These are phyloP conservation scores for Antechinus stuartii DNA, from an alignment of 2,113 vertebrate species.

Conservation along the genomic window DNA sequence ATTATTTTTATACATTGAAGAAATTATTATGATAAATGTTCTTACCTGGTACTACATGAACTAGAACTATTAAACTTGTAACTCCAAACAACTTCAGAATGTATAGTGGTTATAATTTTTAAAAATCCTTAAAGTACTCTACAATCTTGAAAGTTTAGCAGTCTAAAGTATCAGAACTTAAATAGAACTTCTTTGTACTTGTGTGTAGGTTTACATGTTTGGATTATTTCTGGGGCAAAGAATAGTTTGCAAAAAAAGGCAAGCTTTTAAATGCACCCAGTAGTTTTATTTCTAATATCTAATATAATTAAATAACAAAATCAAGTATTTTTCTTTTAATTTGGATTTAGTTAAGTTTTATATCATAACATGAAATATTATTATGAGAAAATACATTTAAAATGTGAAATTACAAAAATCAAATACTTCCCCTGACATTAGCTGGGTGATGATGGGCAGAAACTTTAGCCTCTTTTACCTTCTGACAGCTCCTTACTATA, in stretches of 20 bases:
- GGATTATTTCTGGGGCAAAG: not conserved
- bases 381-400: not conserved
- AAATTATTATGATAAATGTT: conserved; percentile 42
- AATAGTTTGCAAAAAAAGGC: not conserved
- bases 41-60: conserved; percentile 45
- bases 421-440: not conserved
- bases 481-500: not conserved
- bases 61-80: not conserved
- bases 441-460: not conserved
- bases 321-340: not conserved
- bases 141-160: conserved; percentile 44
- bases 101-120: conserved; percentile 10
- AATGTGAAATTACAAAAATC: not conserved
- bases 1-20: conserved; percentile 43
- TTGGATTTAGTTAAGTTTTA: not conserved
- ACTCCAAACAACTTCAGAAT: not conserved
- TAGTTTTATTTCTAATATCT: conserved; percentile 3
- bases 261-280: conserved; percentile 1
- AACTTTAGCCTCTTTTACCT: not conserved
- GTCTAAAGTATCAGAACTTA: not conserved
- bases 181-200: not conserved
- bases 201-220: not conserved
- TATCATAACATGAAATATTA: not conserved
- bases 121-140: conserved; percentile 1
- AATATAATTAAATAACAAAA: not conserved